Percentiles rank a stretch among this genome's conserved stretches.
Conservation (phyloP, 1,140 invertebrate genomes). For the Ptiloglossa arizonensis region DNA sequence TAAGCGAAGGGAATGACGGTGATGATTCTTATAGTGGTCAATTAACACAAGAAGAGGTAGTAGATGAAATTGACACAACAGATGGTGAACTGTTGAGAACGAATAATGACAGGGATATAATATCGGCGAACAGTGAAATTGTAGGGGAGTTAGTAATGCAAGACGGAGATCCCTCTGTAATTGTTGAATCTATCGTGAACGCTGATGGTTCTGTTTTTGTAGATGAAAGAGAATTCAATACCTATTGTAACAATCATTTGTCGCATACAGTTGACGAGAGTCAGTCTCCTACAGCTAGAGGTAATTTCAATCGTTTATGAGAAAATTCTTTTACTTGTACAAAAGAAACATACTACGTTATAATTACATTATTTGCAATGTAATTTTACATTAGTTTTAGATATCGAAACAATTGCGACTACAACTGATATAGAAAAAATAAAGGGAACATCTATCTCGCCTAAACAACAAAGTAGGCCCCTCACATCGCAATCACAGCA, state of each 20-base stretch:
- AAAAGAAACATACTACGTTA: background rate
- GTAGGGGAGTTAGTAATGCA: conserved; percentile 77
- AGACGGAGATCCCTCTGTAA: conserved; percentile 77
- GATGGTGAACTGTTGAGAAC: conserved; percentile 70
- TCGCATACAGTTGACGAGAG: conserved; percentile 61
- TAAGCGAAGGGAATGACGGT: conserved; percentile 73
- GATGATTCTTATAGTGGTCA: conserved; percentile 75
- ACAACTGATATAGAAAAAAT: conserved; percentile 64
- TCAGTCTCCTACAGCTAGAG: conserved; percentile 68
- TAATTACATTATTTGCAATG: background rate
- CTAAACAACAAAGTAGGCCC: conserved; percentile 49
- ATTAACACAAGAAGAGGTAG: conserved; percentile 73
- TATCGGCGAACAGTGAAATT: conserved; percentile 73
- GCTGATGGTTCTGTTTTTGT: conserved; percentile 77
- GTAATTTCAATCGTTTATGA: conserved; percentile 49
- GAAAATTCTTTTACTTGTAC: background rate
- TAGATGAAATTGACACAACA: conserved; percentile 70
- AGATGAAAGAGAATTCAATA: conserved; percentile 75
- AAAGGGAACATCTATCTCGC: conserved; percentile 47
- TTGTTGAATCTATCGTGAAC: conserved; percentile 78
- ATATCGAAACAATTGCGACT: conserved; percentile 66
- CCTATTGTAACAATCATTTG: conserved; percentile 73
- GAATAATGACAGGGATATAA: conserved; percentile 68
- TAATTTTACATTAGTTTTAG: conserved; percentile 63
- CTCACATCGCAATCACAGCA: conserved; percentile 43